These are phyloP conservation scores for Cyrtonyx montezumae DNA, from an alignment of 2,113 vertebrate genomes.

Conservation along the genomic window DNA sequence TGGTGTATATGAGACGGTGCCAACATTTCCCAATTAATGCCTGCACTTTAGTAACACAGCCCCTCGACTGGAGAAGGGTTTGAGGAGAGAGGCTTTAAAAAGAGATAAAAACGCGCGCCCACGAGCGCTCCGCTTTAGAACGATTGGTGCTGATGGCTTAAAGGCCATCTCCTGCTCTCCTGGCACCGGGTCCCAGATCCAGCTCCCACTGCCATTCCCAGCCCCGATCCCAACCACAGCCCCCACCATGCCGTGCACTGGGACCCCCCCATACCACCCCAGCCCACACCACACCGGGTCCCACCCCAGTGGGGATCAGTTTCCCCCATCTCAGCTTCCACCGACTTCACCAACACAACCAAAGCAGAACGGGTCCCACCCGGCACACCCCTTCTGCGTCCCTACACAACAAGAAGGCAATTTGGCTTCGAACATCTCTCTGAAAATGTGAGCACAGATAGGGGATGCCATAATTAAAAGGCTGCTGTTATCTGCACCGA, in stretches of 20 bases:
- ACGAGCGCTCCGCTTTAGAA: not conserved
- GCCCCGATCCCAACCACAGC: not conserved
- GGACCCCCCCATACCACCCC: not conserved
- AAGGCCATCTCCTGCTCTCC: not conserved
- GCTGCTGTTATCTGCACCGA: not conserved
- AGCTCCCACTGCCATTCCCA: not conserved
- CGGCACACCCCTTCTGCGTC: not conserved
- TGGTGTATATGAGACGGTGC: fast-evolving
- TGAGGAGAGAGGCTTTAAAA: not conserved
- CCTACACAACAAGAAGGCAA: not conserved
- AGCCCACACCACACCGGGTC: not conserved
- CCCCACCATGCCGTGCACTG: not conserved
- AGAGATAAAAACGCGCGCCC: not conserved
- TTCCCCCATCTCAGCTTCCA: not conserved
- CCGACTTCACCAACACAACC: not conserved
- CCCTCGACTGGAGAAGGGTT: not conserved
- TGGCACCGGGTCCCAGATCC: not conserved
- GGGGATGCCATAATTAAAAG: not conserved
- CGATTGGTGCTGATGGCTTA: fast-evolving
- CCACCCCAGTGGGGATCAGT: not conserved
- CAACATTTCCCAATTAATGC: not conserved
- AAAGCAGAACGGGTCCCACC: not conserved
- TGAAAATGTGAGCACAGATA: not conserved
- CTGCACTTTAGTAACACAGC: not conserved
- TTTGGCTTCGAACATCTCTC: not conserved